These are phyloP conservation scores for Liparis tanakae DNA, from an alignment of 2,797 vertebrate species.

Conservation along the genomic window DNA sequence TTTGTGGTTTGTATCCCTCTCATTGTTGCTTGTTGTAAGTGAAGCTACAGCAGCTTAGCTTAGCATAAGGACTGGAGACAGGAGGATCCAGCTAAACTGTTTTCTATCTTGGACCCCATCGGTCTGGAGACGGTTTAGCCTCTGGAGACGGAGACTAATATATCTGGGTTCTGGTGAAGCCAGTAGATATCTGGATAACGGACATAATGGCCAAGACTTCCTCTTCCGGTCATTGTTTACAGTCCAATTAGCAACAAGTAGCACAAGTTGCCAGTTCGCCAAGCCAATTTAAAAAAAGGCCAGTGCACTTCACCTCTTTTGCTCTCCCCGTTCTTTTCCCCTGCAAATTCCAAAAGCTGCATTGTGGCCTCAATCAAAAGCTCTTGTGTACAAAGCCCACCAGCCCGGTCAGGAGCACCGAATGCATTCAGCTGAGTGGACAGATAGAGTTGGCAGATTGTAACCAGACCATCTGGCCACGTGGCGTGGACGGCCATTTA, in stretches of 20 bases:
- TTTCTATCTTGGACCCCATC: background rate
- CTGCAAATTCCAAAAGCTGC: conserved; percentile 16
- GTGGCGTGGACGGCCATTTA: conserved; percentile 57
- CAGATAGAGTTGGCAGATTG: conserved; percentile 70
- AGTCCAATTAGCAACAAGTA: background rate
- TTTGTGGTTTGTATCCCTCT: background rate
- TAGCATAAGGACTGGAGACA: background rate
- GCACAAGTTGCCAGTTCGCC: background rate
- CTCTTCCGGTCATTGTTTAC: background rate
- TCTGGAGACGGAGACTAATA: background rate
- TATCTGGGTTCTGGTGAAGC: background rate
- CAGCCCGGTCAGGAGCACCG: conserved; percentile 57
- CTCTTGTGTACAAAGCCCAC: conserved; percentile 46
- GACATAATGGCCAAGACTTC: background rate
- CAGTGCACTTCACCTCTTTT: background rate
- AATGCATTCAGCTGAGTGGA: conserved; percentile 71
- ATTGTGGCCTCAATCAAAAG: conserved; percentile 35
- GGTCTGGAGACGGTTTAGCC: background rate
- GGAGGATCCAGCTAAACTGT: background rate
- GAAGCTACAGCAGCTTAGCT: conserved; percentile 2
- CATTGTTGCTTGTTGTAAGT: background rate
- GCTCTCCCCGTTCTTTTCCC: background rate
- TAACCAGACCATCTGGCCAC: conserved; percentile 70
- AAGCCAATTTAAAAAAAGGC: background rate
- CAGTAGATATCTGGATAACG: background rate